Evolutionary conservation across 2,888 invertebrate species (phyloP).

Genomic region (Drosophila trichaetosa): DNA sequence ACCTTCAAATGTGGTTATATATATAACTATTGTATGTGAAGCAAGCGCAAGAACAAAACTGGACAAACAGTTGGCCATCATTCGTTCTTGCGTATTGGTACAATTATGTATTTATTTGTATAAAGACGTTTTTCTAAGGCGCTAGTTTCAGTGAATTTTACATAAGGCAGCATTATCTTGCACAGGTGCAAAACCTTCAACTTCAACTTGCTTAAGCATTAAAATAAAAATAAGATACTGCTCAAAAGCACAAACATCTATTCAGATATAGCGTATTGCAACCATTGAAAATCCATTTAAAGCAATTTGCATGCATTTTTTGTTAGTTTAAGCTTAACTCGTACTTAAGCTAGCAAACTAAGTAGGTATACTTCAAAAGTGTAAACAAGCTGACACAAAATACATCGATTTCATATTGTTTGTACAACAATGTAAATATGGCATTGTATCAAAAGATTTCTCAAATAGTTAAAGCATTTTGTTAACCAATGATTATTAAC

Average conservation of each 20-base stretch:
- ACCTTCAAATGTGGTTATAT: constrained; percentile 11
- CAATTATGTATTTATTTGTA: not conserved
- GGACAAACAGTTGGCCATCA: constrained; percentile 15
- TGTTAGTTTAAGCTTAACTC: not conserved
- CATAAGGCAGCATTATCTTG: constrained; percentile 76
- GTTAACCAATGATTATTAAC: constrained; percentile 70
- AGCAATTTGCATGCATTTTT: constrained; percentile 3
- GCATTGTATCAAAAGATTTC: constrained; percentile 56
- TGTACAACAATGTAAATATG: constrained; percentile 36
- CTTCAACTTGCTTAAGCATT: constrained; percentile 40
- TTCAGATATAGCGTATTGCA: not conserved
- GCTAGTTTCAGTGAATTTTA: constrained; percentile 70
- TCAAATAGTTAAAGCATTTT: constrained; percentile 78
- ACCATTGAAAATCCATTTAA: constrained; percentile 8
- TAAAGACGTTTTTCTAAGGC: constrained; percentile 15
- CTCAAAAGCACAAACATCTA: not conserved
- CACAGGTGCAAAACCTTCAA: constrained; percentile 40
- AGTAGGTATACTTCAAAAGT: constrained; percentile 44
- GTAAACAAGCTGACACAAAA: constrained; percentile 64
- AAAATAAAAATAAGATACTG: constrained; percentile 31
- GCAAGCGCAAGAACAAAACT: not conserved
- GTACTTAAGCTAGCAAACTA: constrained; percentile 13
- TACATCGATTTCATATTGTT: constrained; percentile 34
- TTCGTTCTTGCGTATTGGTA: constrained; percentile 6
- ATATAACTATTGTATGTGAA: constrained; percentile 17